Conservation (phyloP, 2,113 vertebrate species). For the Castor canadensis region DNA sequence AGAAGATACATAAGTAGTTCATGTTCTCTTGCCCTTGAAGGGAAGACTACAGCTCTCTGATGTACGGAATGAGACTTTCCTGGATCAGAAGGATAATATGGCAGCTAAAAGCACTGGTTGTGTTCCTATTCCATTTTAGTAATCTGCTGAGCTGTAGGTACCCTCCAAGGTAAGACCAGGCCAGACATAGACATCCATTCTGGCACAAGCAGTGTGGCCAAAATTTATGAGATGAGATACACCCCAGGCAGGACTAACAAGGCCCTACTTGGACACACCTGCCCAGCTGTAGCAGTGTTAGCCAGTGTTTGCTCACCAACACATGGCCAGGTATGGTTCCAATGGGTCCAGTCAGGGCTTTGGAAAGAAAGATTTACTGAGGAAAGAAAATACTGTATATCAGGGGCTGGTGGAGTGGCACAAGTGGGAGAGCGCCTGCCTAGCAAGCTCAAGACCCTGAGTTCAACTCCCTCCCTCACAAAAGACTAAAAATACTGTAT, state of each 20-base stretch:
- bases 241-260: neutral
- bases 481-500: too few species aligned
- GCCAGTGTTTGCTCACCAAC: too few species aligned
- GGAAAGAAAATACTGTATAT: neutral
- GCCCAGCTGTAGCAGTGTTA: accelerated
- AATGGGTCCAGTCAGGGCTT: neutral
- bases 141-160: neutral
- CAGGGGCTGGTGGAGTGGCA: too few species aligned
- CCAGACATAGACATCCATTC: neutral
- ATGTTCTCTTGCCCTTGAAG: conserved; percentile 14
- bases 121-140: neutral
- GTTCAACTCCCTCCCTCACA: too few species aligned
- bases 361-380: neutral
- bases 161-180: neutral
- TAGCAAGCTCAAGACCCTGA: too few species aligned
- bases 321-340: neutral
- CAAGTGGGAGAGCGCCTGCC: too few species aligned
- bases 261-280: neutral
- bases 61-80: neutral
- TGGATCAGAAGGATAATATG: neutral
- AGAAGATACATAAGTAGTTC: conserved; percentile 37
- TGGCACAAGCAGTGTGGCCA: neutral
- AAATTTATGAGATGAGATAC: neutral
- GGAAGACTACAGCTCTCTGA: neutral
- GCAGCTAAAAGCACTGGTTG: neutral